Evolutionary conservation across 2,888 invertebrate genomes (phyloP), one percentile per base, ranked within the genome.

Genomic region (Eugnorisma glareosa): DNA sequence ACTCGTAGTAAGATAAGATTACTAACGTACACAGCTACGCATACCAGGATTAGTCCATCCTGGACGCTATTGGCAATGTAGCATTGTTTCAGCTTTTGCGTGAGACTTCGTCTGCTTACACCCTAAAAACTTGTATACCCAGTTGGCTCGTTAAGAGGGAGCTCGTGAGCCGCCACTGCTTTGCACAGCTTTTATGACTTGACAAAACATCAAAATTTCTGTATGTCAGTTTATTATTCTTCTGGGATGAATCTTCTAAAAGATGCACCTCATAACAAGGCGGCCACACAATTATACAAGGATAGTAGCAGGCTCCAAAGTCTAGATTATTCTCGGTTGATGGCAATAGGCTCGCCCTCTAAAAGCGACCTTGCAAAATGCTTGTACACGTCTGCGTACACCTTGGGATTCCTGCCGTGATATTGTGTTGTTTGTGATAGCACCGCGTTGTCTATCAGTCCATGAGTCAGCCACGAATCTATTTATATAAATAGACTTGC

Each of bases 401-500:
- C 63, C 13, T 24, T 37, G 10, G 37, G 6, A 15, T 61, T 64
- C 18, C n/a, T 28, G 40, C 40, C n/a, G 8, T 28, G 15, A 1
- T 28, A 15, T 40, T 2, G 40, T 37, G 63, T 40, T 28, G 15
- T 40, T 40, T 61, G 37, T 28, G 15, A 21, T 35, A 31, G 59
- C 31, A 69, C 48, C 48, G 21, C 59, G n/a, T 51, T 70, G 69
- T 77, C 68, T 77, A 21, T 57, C 57, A 21, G 54, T 57, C 31
- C 6, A 59, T 69, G 59, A 77, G 68, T 77, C 69, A 59, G 51
- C 18, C 43, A 43, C 51, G 43, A 43, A 77, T 51, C 59, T 35
- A 28, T 79, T 64, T 35, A 40, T 73, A 66, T 78, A 73, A 73
- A 79, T 66, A 78, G 79, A 48, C n/a, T 54, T 35, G 54, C 54